Evolutionary conservation across 2,797 vertebrate species (phyloP).

Genomic region (Triplophysa yarkandensis): DNA sequence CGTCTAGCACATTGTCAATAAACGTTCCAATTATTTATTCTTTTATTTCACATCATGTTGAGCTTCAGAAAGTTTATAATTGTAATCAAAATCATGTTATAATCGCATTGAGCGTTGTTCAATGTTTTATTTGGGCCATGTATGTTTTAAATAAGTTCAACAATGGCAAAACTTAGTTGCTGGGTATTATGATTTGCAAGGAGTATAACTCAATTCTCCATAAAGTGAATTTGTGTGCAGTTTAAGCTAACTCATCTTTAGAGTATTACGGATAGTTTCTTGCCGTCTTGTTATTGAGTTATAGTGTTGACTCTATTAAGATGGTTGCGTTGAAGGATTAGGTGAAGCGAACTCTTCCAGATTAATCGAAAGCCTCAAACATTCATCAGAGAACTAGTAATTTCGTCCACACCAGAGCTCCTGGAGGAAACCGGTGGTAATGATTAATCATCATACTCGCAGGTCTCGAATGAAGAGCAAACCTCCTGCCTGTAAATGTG

Average conservation of each 20-base stretch:
- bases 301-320: constrained; percentile 57
- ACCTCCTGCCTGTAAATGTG: constrained; percentile 68
- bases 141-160: constrained; percentile 12
- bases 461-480: constrained; percentile 61
- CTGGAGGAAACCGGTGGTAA: constrained; percentile 38
- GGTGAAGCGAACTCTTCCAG: constrained; percentile 53
- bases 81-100: constrained; percentile 21
- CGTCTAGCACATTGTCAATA: constrained; percentile 43
- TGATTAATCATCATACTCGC: constrained; percentile 58
- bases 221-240: constrained; percentile 17
- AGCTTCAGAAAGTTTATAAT: constrained; percentile 19
- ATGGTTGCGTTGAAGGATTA: constrained; percentile 53
- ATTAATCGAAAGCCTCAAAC: constrained; percentile 56
- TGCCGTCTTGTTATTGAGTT: constrained; percentile 52
- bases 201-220: neutral
- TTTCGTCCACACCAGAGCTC: constrained; percentile 57
- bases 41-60: neutral
- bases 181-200: constrained; percentile 6
- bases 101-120: constrained; percentile 33
- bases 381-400: constrained; percentile 62
- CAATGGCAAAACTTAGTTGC: constrained; percentile 2
- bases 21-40: neutral
- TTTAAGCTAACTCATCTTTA: constrained; percentile 13
- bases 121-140: constrained; percentile 1
- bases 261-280: constrained; percentile 37